Evolutionary conservation across 2,113 vertebrate species (phyloP).

Genomic region (Crypturellus undulatus): DNA sequence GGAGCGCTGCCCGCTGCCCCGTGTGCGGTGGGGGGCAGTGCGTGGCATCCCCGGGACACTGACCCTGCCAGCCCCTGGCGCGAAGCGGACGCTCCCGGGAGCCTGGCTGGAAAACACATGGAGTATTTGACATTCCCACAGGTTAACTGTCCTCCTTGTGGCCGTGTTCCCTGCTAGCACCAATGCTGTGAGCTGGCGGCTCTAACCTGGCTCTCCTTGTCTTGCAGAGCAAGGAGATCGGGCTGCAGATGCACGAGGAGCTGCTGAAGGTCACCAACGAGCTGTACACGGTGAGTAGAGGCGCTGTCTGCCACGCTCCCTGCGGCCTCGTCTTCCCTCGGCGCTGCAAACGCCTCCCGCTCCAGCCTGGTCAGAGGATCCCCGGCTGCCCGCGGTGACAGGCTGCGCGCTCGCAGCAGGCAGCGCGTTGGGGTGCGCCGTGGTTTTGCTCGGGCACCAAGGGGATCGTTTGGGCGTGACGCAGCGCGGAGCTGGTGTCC

Average conservation of each 20-base stretch:
- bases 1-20: no score
- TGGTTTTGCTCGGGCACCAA: fast-evolving
- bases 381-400: fast-evolving
- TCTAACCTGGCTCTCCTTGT: neutral
- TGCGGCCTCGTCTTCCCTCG: fast-evolving
- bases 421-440: fast-evolving
- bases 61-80: neutral
- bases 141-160: neutral
- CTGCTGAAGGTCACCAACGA: slow-evolving; percentile 95
- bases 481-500: fast-evolving
- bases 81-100: neutral
- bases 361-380: no score
- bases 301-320: no score
- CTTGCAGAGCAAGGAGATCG: slow-evolving; percentile 96
- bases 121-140: neutral
- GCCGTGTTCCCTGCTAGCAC: neutral
- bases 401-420: neutral
- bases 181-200: neutral
- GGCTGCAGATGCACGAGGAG: slow-evolving; percentile 95
- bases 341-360: fast-evolving
- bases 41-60: no score
- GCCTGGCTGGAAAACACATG: neutral
- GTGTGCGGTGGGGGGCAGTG: no score
- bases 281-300: slow-evolving; percentile 88
- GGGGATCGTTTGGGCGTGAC: neutral